Conservation (phyloP, 2,113 vertebrate species). For the Nothobranchius furzeri region DNA sequence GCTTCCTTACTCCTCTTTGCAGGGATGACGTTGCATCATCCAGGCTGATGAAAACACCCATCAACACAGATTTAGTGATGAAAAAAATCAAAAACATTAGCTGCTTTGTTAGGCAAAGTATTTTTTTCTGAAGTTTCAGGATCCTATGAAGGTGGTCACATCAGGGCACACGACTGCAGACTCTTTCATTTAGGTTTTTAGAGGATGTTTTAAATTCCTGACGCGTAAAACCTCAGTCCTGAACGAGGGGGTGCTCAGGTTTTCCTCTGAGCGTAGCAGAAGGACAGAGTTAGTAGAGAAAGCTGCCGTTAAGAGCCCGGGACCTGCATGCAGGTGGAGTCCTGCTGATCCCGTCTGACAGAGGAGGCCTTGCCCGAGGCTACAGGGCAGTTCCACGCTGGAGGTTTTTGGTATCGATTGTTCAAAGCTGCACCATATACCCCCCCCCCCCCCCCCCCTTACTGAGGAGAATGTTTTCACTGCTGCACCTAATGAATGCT, state of each 20-base stretch:
- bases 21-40: conserved; percentile 61
- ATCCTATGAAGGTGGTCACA: neutral
- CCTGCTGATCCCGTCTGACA: conserved; percentile 51
- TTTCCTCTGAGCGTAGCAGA: conserved; percentile 33
- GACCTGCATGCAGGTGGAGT: conserved; percentile 46
- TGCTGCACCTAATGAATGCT: conserved; percentile 64
- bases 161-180: too few relatives aligned
- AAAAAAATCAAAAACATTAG: conserved; percentile 38
- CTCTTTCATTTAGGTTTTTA: too few relatives aligned
- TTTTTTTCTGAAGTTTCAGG: neutral
- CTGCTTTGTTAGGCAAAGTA: conserved; percentile 24
- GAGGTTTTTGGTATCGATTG: conserved; percentile 76
- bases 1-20: conserved; percentile 43
- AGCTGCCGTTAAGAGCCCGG: conserved; percentile 61
- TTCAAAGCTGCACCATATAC: conserved; percentile 63
- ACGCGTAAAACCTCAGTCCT: neutral
- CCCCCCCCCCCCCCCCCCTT: conserved; percentile 33
- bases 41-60: conserved; percentile 43
- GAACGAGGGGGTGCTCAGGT: neutral
- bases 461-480: conserved; percentile 53
- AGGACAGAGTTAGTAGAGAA: conserved; percentile 53
- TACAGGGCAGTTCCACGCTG: conserved; percentile 63
- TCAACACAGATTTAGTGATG: conserved; percentile 24
- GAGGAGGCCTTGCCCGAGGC: conserved; percentile 55
- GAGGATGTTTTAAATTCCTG: neutral